Conservation (phyloP, 2,888 invertebrate species). For the Meiosimyza platycephala region DNA sequence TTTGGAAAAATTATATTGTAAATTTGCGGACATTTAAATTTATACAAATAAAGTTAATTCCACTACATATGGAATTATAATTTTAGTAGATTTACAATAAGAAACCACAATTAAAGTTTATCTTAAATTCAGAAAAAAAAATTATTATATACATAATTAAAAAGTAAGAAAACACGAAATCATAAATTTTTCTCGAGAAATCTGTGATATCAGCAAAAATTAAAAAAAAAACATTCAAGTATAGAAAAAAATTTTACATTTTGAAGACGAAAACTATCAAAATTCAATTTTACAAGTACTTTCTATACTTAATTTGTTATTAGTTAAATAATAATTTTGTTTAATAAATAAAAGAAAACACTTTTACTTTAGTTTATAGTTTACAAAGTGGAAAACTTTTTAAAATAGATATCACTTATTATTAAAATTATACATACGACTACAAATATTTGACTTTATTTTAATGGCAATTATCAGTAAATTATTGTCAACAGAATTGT, state of each 20-base stretch:
- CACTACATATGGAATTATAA: too few species aligned
- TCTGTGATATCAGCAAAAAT: slow-evolving; percentile 24
- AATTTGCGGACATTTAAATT: too few species aligned
- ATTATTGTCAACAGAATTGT: neutral
- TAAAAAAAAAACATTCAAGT: neutral
- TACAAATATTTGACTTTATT: neutral
- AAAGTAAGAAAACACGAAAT: slow-evolving; percentile 14
- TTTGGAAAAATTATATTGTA: too few species aligned
- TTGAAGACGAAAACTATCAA: slow-evolving; percentile 23
- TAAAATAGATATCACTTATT: slow-evolving; percentile 12
- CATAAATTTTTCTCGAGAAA: slow-evolving; percentile 23
- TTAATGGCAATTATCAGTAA: neutral
- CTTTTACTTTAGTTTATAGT: slow-evolving; percentile 11
- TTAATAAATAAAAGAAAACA: neutral
- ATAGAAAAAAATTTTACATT: slow-evolving; percentile 17
- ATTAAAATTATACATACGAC: neutral
- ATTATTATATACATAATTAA: neutral
- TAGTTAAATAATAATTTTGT: neutral
- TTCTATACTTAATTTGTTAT: slow-evolving; percentile 13
- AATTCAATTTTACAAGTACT: slow-evolving; percentile 22
- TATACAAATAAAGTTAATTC: too few species aligned
- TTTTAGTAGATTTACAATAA: too few species aligned
- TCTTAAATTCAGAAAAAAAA: neutral
- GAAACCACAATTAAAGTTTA: too few species aligned
- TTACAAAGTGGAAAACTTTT: slow-evolving; percentile 5